Percentiles rank a stretch among this genome's conserved stretches.
Conservation (phyloP, 2,888 invertebrate genomes). For the Caenorhabditis becei region DNA sequence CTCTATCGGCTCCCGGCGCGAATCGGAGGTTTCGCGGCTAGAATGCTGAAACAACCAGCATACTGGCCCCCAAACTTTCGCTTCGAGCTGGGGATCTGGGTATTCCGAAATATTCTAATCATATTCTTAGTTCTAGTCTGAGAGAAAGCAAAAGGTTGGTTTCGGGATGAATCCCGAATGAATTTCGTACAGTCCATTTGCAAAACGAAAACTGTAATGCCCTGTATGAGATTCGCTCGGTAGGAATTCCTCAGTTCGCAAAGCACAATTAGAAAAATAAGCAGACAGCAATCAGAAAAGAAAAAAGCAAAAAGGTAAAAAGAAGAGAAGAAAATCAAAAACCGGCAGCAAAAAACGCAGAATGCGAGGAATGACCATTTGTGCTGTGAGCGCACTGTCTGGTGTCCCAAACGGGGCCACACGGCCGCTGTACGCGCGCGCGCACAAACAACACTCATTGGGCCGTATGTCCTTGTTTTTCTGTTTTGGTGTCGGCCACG, state of each 20-base stretch:
- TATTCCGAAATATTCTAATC: no score
- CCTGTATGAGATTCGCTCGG: conserved; percentile 39
- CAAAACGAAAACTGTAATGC: conserved; percentile 35
- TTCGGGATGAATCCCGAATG: conserved; percentile 27
- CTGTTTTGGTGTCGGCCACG: conserved; percentile 7
- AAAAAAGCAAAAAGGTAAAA: neutral
- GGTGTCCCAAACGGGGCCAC: neutral
- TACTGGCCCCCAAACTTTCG: conserved; percentile 63
- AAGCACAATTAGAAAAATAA: neutral
- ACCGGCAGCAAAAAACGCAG: neutral
- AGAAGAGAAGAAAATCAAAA: neutral
- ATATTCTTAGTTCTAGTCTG: no score
- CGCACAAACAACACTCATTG: neutral
- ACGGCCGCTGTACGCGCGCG: no score
- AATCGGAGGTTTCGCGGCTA: conserved; percentile 47
- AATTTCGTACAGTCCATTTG: conserved; percentile 23
- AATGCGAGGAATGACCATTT: neutral
- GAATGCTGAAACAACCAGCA: conserved; percentile 45
- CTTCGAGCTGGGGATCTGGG: conserved; percentile 11
- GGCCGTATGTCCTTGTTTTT: neutral
- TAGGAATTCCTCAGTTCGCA: neutral
- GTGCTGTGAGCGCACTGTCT: no score
- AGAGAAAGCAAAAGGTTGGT: no score
- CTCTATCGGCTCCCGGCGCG: conserved; percentile 1
- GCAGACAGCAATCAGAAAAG: neutral